These are phyloP conservation scores for Lysandra coridon DNA, from an alignment of 2,888 invertebrate species.

Conservation along the genomic window DNA sequence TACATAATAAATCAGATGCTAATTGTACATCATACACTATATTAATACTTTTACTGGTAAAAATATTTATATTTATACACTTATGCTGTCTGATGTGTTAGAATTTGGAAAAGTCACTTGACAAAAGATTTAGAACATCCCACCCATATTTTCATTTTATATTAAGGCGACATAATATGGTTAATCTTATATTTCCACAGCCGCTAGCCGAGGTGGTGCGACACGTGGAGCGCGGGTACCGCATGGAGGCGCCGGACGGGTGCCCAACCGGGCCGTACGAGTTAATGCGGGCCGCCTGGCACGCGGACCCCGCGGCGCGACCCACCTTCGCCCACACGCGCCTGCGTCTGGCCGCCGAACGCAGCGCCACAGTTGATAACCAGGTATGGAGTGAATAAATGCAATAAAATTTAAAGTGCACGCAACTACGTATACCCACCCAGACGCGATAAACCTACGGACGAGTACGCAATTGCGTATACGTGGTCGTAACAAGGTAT, in stretches of 20 bases:
- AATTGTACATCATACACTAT: too few species aligned
- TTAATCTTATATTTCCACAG: conserved; percentile 61
- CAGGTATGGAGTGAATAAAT: conserved; percentile 39
- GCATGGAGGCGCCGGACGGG: conserved; percentile 99
- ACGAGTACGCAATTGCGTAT: not conserved
- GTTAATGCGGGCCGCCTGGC: conserved; percentile 98
- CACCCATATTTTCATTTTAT: too few species aligned
- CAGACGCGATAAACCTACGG: not conserved
- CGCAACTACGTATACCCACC: not conserved
- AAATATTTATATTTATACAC: too few species aligned
- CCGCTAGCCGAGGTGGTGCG: conserved; percentile 96
- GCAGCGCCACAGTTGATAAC: conserved; percentile 51
- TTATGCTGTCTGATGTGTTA: too few species aligned
- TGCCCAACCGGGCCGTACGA: conserved; percentile 97
- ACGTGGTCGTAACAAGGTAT: not conserved
- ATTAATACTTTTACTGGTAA: too few species aligned
- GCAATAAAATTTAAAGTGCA: not conserved
- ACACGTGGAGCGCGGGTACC: conserved; percentile 98
- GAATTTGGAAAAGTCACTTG: too few species aligned
- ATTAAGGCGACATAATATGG: too few species aligned
- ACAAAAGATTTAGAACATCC: too few species aligned
- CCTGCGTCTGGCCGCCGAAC: conserved; percentile 57
- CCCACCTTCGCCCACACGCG: conserved; percentile 89
- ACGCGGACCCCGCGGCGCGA: conserved; percentile 91
- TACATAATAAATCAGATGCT: not conserved